Percentiles rank a stretch among this genome's conserved stretches.
Evolutionary conservation across 2,888 invertebrate species (phyloP).

Genomic region (Caenorhabditis sp.): DNA sequence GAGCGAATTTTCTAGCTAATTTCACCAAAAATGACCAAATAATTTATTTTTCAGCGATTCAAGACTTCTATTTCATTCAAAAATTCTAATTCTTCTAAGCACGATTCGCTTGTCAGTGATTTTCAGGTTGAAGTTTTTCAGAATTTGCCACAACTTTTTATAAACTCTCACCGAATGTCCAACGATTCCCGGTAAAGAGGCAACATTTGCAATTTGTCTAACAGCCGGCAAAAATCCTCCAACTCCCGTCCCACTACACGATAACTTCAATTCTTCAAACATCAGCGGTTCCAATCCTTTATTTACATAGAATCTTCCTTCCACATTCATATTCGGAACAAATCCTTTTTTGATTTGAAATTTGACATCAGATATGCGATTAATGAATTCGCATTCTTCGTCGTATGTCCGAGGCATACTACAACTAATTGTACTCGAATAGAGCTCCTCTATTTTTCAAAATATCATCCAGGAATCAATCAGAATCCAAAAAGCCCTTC

Average conservation of each 20-base stretch:
- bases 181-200: slow-evolving; percentile 81
- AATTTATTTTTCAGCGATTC: too few relatives aligned
- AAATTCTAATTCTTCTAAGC: too few relatives aligned
- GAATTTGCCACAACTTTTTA: background rate
- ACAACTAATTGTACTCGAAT: background rate
- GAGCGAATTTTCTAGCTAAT: too few relatives aligned
- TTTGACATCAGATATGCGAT: slow-evolving; percentile 83
- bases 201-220: slow-evolving; percentile 98
- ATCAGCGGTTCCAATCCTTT: slow-evolving; percentile 88
- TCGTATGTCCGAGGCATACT: slow-evolving; percentile 77
- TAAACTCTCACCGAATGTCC: slow-evolving; percentile 46
- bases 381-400: slow-evolving; percentile 90
- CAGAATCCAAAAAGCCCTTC: background rate
- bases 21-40: too few relatives aligned
- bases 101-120: too few relatives aligned
- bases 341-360: slow-evolving; percentile 98
- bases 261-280: slow-evolving; percentile 92
- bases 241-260: slow-evolving; percentile 79
- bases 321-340: slow-evolving; percentile 97
- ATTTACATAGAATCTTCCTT: slow-evolving; percentile 96
- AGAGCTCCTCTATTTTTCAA: background rate
- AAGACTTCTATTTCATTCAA: too few relatives aligned
- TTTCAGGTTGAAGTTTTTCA: too few relatives aligned
- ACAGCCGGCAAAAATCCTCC: slow-evolving; percentile 98
- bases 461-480: background rate